phyloP scores from a whole-genome alignment of 2,888 invertebrate species.

The Phyllotreta cruciferae region DNA sequence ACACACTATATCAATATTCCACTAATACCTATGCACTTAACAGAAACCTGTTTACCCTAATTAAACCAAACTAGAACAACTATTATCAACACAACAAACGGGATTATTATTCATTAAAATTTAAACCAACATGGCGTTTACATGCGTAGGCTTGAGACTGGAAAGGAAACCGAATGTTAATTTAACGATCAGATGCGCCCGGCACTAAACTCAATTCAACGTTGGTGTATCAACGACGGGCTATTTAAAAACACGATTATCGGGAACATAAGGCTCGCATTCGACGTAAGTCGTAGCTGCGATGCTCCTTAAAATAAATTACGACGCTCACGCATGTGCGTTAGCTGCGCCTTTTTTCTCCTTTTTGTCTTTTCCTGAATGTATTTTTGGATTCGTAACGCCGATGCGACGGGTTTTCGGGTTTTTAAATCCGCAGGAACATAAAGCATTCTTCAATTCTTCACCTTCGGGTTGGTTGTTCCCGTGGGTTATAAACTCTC shows the following conservation, averaged over 20 bases:
- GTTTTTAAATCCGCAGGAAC: no score
- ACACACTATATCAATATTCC: neutral
- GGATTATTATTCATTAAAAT: conserved; percentile 20
- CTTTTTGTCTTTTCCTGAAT: no score
- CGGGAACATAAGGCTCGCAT: neutral
- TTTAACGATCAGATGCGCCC: conserved; percentile 16
- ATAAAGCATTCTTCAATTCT: no score
- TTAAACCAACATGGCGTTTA: conserved; percentile 25
- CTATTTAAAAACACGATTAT: neutral
- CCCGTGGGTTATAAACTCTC: no score
- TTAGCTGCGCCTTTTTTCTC: no score
- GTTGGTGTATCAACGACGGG: neutral
- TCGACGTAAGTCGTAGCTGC: conserved; percentile 35
- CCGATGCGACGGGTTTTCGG: no score
- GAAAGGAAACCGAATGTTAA: conserved; percentile 5
- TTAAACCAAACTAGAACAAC: neutral
- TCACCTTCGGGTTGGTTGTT: no score
- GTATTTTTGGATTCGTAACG: no score
- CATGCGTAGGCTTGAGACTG: conserved; percentile 21
- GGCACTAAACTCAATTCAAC: conserved; percentile 26
- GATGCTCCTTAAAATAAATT: no score
- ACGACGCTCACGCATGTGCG: no score
- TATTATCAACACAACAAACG: neutral
- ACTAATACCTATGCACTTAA: conserved; percentile 4
- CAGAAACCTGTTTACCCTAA: neutral